Percentiles rank a stretch among this genome's conserved stretches.
Evolutionary conservation across 2,113 vertebrate species (phyloP).

Genomic region (Apistogramma diplotaenia): DNA sequence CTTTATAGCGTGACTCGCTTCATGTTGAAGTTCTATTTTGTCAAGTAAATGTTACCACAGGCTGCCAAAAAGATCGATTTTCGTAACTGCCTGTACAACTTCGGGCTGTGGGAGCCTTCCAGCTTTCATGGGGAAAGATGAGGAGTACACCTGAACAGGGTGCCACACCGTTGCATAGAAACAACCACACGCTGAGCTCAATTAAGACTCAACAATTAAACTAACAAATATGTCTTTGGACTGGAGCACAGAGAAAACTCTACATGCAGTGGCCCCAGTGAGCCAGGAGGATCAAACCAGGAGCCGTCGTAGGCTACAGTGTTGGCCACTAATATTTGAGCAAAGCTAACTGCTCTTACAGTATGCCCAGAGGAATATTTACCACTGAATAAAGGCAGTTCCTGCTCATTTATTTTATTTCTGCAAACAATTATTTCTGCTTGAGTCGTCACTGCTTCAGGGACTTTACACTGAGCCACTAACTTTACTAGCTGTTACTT

Average conservation of each 20-base stretch:
- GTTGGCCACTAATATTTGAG: too few species aligned
- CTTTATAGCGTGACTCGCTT: neutral
- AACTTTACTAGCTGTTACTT: constrained; percentile 16
- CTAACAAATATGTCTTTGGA: neutral
- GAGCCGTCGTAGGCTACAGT: neutral
- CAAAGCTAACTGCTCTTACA: too few species aligned
- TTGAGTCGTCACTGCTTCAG: constrained; percentile 4
- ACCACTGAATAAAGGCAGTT: neutral
- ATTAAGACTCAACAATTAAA: neutral
- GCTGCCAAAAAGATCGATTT: neutral
- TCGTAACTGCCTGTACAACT: neutral
- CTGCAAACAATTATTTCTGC: constrained; percentile 1
- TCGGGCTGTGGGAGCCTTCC: too few species aligned
- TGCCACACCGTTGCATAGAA: neutral
- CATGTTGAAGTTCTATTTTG: neutral
- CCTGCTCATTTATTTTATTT: neutral
- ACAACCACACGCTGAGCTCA: neutral
- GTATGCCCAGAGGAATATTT: neutral
- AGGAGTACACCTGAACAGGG: neutral
- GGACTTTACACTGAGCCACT: neutral
- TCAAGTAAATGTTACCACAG: neutral
- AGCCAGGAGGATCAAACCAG: neutral
- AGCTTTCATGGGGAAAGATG: neutral
- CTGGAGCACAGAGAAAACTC: neutral
- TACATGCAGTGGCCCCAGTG: neutral